Evolutionary conservation across 2,888 invertebrate genomes (phyloP), one percentile per base, ranked within the genome.

Genomic region (Drosophila barbarae): DNA sequence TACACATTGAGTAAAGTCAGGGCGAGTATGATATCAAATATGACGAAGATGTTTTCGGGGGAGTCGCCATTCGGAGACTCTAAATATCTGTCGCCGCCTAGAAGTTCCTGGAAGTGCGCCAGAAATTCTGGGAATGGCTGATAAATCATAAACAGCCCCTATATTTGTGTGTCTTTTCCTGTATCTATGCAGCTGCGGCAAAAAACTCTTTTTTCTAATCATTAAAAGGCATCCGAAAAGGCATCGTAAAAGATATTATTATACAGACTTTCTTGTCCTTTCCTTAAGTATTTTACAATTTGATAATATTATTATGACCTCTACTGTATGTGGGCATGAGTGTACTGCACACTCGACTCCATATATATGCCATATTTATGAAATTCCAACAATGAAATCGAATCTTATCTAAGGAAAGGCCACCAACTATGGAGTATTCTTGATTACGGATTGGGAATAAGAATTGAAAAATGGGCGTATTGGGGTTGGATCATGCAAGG

Each of bases 391-490:
- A 61, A 71, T 63, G 52, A 61, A 72, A 53, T n/a, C 59, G 73
- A 69, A 81, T 81, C 79, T 81, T 78, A 77, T 84, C 81, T 69
- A 50, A 34, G 55, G 39, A 51, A 47, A 60, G 60, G 44, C 49
- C 38, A 26, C 5, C 41, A 21, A 28, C 47, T 66, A 39, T 34
- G 61, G 47, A 21, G 36, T 18, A 46, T 30, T 46, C 46, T 30
- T 46, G 46, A 46, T 30, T 30, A 46, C 30, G 46, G 30, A 42
- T 63, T 63, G 39, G 49, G 41, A 61, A 35, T 41, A 50, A 49
- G 46, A 46, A 23, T 28, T 23, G 23, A 50, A 54, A 32, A 30
- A 21, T 12, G 23, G 21, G 58, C 49, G 59, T 18, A 18, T 39
- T 32, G 49, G 23, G 49, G 57, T 38, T 38, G 65, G 51, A 35